Evolutionary conservation across 2,113 vertebrate genomes (phyloP).

Genomic region (Apodemus speciosus): DNA sequence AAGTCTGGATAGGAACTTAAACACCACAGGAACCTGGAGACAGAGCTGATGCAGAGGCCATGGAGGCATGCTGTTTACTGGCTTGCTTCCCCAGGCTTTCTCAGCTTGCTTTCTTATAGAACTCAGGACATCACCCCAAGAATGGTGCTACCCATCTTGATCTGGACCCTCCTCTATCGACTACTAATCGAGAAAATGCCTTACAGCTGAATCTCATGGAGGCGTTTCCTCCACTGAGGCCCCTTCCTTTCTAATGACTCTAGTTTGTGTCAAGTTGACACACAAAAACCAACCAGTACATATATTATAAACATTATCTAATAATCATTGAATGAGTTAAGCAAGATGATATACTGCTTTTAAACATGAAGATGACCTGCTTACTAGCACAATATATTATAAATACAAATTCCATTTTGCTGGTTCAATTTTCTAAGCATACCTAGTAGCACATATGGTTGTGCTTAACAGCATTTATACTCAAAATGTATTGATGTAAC

Average conservation of each 20-base stretch:
- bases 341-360: slow-evolving; percentile 30
- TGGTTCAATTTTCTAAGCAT: slow-evolving; percentile 64
- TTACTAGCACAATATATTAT: slow-evolving; percentile 49
- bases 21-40: not conserved
- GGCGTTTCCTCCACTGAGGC: not conserved
- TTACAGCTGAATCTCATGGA: not conserved
- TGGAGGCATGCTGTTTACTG: not conserved
- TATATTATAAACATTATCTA: slow-evolving; percentile 36
- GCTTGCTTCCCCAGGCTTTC: not conserved
- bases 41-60: not conserved
- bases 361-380: slow-evolving; percentile 8
- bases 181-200: not conserved
- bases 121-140: not conserved
- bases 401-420: slow-evolving; percentile 59
- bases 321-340: slow-evolving; percentile 21
- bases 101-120: not conserved
- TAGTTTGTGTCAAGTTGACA: not conserved
- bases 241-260: not conserved
- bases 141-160: not conserved
- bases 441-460: slow-evolving; percentile 61
- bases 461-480: slow-evolving; percentile 63
- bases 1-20: not conserved
- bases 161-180: not conserved
- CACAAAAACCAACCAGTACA: not conserved
- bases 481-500: slow-evolving; percentile 58